Evolutionary conservation across 1,140 invertebrate species (phyloP), one percentile per base, ranked within the genome.

Genomic region (Helicoverpa armigera): DNA sequence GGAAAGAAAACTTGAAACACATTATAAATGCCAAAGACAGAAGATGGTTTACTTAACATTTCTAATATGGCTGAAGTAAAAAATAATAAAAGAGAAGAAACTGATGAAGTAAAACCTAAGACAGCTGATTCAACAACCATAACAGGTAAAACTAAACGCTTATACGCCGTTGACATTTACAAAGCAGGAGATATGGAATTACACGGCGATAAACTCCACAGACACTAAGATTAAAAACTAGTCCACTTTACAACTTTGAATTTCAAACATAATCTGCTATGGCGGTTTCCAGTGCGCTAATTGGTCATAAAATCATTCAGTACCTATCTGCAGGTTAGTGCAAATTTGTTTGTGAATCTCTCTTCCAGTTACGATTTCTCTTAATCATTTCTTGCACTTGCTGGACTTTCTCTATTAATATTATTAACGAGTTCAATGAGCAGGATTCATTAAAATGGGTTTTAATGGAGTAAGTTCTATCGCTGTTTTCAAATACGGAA

Each of bases 281-380:
- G 31, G 53, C 69, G 51, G 65, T 79, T 54, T 65, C 75, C 51
- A 67, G 12, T 69, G 18, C 60, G 60, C 76, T 79, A 79, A 79
- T 79, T 79, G 76, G 63, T 70, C 76, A 79, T 79, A 79, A 79
- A 65, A 79, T 60, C 76, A 79, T 70, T 79, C 60, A 53, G 16
- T 63, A 48, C 67, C 61, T 67, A 63, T 53, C 48, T 12, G 43
- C 31, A 14, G 18, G 16, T 48, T 50, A 50, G 35, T 4, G 31
- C 73, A 16, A 63, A 65, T 65, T 77, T 77, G 50, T 77, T 35
- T 54, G 75, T 77, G 50, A 54, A 63, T 67, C 60, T 51, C 48
- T n/a, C 9, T 35, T 65, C 48, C 12, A 29, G 23, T 53, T 23
- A 29, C 14, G 50, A 65, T 65, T 65, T 77, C 75, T 77, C 61